phyloP scores from a whole-genome alignment of 1,140 invertebrate genomes.

The Brachionus angularis region DNA sequence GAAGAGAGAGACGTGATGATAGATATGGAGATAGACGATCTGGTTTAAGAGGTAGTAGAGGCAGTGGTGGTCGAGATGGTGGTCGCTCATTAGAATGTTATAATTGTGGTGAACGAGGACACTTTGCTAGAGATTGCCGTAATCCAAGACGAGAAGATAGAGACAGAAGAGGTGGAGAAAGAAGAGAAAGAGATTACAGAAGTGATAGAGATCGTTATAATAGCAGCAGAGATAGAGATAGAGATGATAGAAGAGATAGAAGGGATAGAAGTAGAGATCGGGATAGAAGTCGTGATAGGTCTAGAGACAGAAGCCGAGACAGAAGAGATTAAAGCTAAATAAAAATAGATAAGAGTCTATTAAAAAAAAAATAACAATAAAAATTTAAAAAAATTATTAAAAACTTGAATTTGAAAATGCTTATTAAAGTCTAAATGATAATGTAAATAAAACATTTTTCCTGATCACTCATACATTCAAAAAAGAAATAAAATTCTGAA shows the following conservation, averaged over 20 bases:
- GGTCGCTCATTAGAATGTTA: constrained; percentile 33
- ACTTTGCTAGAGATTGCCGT: constrained; percentile 42
- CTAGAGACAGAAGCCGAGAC: constrained; percentile 33
- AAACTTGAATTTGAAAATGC: too few relatives aligned
- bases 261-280: neutral
- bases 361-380: too few relatives aligned
- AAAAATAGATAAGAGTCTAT: too few relatives aligned
- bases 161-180: neutral
- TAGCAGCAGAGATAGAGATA: neutral
- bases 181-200: neutral
- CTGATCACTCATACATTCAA: too few relatives aligned
- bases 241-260: neutral
- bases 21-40: neutral
- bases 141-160: constrained; percentile 8
- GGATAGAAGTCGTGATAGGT: neutral
- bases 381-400: too few relatives aligned
- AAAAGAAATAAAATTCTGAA: too few relatives aligned
- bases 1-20: constrained; percentile 9
- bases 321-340: too few relatives aligned
- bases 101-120: constrained; percentile 35
- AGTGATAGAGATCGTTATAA: neutral
- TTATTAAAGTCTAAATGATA: too few relatives aligned
- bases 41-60: neutral
- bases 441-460: too few relatives aligned
- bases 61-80: constrained; percentile 2